Base-by-base conservation (phyloP, 2,797 vertebrate genomes). In the Benthosema pterotum region DNA sequence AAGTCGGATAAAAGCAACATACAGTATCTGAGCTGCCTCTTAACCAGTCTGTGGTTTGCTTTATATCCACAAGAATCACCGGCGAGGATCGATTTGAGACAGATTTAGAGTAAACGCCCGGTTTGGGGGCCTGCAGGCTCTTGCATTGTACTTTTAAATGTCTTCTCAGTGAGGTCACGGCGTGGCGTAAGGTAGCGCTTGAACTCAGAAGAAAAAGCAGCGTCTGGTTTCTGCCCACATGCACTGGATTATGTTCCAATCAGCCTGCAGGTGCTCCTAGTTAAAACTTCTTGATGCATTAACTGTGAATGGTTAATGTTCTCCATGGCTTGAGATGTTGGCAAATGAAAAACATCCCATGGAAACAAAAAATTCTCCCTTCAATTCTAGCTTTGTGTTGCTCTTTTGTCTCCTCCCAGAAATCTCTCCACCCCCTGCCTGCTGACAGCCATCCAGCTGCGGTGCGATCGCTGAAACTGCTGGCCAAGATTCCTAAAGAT, bases 401-500 rank as follows among this genome's bases (percentile, higher is more conserved):
- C 60, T 64, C 83, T n/a, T n/a, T n/a, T 65, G 81, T 90, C 63
- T 73, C 69, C 42, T 52, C 78, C 73, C 86, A 94, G 93, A 93
- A 93, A 88, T 91, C 87, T 15, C 81, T 89, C 77, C 93, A 92
- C 75, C 88, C n/a, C 50, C 64, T 91, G 71, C 83, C 90, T 77
- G 82, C 85, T 1, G 92, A 92, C 74, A 84, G 64, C 60, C 87
- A 92, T 79, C 88, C 84, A 5, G 90, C 87, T 49, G 89, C 90
- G 25, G 91, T 92, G 79, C 96, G 95, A 88, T 96, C 96, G 64
- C 85, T 97, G 88, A 99, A 98, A 80, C 93, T 99, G 52, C 92
- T 99, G 79, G 95, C 97, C 84, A 98, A 99, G 90, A 99, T 99
- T 77, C 98, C 97, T 16, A 96, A 97, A 88, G 96, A 97, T 32